Evolutionary conservation across 2,888 invertebrate species (phyloP).

Genomic region (Tholera decimalis): DNA sequence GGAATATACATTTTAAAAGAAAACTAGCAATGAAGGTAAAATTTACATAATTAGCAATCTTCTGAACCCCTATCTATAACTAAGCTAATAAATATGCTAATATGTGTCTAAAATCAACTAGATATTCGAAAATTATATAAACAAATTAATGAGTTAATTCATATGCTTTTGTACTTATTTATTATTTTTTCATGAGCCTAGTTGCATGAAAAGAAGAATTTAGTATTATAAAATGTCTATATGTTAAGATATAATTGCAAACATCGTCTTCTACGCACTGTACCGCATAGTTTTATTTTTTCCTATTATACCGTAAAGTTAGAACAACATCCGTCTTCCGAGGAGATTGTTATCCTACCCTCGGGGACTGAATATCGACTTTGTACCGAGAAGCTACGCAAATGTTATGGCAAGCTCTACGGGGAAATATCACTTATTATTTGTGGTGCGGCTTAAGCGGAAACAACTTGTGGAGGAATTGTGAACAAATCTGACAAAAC

Average conservation of each 20-base stretch:
- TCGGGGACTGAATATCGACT: constrained; percentile 60
- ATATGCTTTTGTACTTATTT: no score
- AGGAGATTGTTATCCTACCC: constrained; percentile 61
- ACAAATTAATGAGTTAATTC: no score
- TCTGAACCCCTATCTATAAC: no score
- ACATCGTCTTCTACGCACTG: constrained; percentile 8
- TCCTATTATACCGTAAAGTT: constrained; percentile 46
- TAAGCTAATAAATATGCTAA: no score
- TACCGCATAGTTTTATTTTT: constrained; percentile 45
- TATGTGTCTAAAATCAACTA: no score
- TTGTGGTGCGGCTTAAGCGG: constrained; percentile 42
- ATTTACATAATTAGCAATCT: no score
- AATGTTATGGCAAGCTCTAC: constrained; percentile 61
- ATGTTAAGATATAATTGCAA: constrained; percentile 11
- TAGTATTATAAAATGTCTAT: no score
- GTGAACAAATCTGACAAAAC: constrained; percentile 15
- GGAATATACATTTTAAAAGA: no score
- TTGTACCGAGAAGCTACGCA: constrained; percentile 56
- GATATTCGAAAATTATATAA: no score
- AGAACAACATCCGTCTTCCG: constrained; percentile 54
- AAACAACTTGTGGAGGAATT: constrained; percentile 5
- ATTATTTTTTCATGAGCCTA: no score
- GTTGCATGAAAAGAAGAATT: no score
- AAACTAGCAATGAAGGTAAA: no score
- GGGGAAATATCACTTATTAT: constrained; percentile 62